A percentile compares a stretch with the other conserved stretches of the same genome.
Evolutionary conservation across 2,888 invertebrate species (phyloP).

Genomic region (Tanypteryx hageni): DNA sequence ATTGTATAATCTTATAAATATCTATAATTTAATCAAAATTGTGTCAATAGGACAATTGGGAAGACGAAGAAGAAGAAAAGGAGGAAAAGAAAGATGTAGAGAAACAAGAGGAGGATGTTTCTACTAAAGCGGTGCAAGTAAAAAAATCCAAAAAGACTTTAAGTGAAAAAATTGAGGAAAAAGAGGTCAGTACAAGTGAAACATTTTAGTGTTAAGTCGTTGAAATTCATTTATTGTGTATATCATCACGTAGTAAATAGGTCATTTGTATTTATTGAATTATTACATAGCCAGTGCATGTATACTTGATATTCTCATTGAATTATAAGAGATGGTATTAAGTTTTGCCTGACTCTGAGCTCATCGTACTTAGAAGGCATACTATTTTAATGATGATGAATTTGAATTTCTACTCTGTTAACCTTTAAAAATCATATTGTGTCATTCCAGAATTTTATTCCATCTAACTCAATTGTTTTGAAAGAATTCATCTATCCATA

Average conservation of each 20-base stretch:
- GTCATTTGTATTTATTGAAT: no score
- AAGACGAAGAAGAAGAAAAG: conserved; percentile 85
- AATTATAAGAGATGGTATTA: background rate
- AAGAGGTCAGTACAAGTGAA: conserved; percentile 80
- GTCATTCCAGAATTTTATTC: no score
- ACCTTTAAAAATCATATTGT: no score
- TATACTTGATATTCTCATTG: background rate
- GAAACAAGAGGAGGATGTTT: conserved; percentile 77
- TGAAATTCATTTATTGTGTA: conserved; percentile 62
- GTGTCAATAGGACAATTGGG: conserved; percentile 90
- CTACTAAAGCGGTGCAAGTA: conserved; percentile 78
- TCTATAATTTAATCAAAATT: background rate
- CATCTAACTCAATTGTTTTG: no score
- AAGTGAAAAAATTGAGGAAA: conserved; percentile 90
- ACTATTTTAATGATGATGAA: no score
- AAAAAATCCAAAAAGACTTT: conserved; percentile 86
- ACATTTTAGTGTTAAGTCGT: background rate
- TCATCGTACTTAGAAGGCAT: no score
- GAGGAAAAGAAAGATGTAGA: conserved; percentile 88
- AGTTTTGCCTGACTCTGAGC: no score
- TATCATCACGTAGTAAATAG: background rate
- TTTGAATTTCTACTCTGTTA: no score
- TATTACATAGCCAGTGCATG: background rate
- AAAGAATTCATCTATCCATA: no score
- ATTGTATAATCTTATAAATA: background rate